Evolutionary conservation across 2,113 vertebrate species (phyloP).

Genomic region (Lagopus leucura): DNA sequence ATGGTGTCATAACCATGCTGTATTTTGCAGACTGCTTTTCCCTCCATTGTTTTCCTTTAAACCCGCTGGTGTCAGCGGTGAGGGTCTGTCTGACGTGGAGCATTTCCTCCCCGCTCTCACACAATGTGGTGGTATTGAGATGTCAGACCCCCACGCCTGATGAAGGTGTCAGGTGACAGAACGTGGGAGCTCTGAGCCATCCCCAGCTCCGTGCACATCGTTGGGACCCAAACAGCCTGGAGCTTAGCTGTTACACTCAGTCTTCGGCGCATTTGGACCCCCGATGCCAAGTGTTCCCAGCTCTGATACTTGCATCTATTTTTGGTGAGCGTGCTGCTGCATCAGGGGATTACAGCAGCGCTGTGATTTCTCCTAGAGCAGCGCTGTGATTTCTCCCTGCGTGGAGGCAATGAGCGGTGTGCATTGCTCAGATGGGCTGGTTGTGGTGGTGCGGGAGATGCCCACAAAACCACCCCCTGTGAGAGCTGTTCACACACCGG

Average conservation of each 20-base stretch:
- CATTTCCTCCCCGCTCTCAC: constrained; percentile 37
- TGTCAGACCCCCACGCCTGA: constrained; percentile 52
- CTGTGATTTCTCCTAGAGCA: constrained; percentile 15
- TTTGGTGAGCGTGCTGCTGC: neutral
- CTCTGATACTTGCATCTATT: neutral
- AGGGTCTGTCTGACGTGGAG: constrained; percentile 50
- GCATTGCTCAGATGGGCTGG: neutral
- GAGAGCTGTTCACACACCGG: accelerated
- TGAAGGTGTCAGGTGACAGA: constrained; percentile 64
- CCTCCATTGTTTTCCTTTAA: constrained; percentile 6
- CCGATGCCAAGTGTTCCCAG: neutral
- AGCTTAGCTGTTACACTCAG: accelerated
- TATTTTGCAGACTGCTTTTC: neutral
- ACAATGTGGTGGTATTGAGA: constrained; percentile 63
- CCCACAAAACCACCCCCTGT: neutral
- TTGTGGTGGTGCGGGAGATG: neutral
- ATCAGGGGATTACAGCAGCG: constrained; percentile 31
- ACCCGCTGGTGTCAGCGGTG: neutral
- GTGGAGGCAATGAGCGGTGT: neutral
- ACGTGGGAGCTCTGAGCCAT: neutral
- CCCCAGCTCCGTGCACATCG: accelerated
- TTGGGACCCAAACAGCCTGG: accelerated
- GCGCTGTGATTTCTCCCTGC: neutral
- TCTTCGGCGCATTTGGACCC: neutral
- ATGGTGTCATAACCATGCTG: constrained; percentile 18